Evolutionary conservation across 2,113 vertebrate genomes (phyloP), one percentile per base, ranked within the genome.

Genomic region (Electrona antarctica): DNA sequence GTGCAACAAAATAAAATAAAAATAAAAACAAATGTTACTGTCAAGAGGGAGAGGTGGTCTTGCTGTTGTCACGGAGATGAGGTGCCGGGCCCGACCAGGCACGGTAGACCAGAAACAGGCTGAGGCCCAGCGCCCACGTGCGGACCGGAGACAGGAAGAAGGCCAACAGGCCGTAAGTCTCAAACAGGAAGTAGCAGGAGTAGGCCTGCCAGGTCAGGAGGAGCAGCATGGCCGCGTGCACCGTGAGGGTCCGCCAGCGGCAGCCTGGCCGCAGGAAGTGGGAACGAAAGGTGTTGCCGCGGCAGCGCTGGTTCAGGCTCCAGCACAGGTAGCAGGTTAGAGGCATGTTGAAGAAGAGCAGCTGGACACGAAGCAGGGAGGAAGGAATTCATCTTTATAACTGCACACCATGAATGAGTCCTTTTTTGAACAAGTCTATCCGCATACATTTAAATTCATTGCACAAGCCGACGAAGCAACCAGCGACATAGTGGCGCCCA

Each of bases 271-370:
- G 89, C 61, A 15, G 70, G 56, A 97, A 64, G 79, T 98, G 97
- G 41, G 96, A 96, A n/a, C 69, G 78, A 79, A 99, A 96, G 86
- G 84, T 90, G 85, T 93, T 92, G 51, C 96, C 96, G 10, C 82
- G 92, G 88, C 92, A 95, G 6, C 97, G 95, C 67, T 95, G 93
- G 58, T 95, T 80, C 71, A 98, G 89, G 87, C 95, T 95, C 98
- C 98, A 99, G 91, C 97, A 96, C 61, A 97, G 90, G 77, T 99
- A 99, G 74, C 77, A 92, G 83, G 91, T 96, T 83, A 99, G 80
- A 0, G 98, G 98, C 80, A 97, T 86, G 90, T 99, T 98, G 90
- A 98, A 99, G 91, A 98, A 97, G 3, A 92, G 4, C 79, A 99
- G 52, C 98, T 99, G 89, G 52, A 76, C 48, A 48, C 21, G 59